Evolutionary conservation across 2,888 invertebrate genomes (phyloP), one percentile per base, ranked within the genome.

Genomic region (Lacanobia oleracea): DNA sequence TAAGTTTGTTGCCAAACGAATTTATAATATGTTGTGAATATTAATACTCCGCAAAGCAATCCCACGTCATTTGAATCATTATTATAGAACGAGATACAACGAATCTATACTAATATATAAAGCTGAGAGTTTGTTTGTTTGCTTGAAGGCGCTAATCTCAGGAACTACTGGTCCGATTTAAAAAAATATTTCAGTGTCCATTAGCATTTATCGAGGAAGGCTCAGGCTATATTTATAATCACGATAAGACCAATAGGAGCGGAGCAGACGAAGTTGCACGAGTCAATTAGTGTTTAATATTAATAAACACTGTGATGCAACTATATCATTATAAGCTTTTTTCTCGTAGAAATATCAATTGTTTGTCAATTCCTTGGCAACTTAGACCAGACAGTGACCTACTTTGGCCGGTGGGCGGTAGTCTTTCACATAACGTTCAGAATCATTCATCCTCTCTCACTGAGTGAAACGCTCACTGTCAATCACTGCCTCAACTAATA

Each of bases 11-110:
- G 16, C 60, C 27, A 69, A 73, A 51, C 33, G 40, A 51, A 48
- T 56, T 9, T 61, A 50, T 61, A 27, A 67, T 33, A 60, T 16
- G 5, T 48, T 76, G 18, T 57, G 59, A 77, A 77, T 74, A 74
- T 75, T 57, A 37, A 57, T 73, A 67, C 27, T 16, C 12, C 16
- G 76, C 51, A 53, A 51, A 53, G 51, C 27, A n/a, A 53, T 53
- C 48, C 27, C 59, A 53, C 45, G 48, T 48, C 1, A 21, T 48
- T 14, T 66, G n/a, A 56, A 56, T 53, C 18, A 57, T 59, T n/a
- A n/a, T 67, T 33, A 27, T 27, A 33, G 33, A 33, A 33, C 18
- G n/a, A 48, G 16, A 50, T 9, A 14, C 14, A 75, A 56, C 21
- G 57, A 57, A 21, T n/a, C n/a, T n/a, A n/a, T n/a, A n/a, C n/a